Base-by-base conservation (phyloP, 2,797 vertebrate genomes). In the Selene dorsalis region DNA sequence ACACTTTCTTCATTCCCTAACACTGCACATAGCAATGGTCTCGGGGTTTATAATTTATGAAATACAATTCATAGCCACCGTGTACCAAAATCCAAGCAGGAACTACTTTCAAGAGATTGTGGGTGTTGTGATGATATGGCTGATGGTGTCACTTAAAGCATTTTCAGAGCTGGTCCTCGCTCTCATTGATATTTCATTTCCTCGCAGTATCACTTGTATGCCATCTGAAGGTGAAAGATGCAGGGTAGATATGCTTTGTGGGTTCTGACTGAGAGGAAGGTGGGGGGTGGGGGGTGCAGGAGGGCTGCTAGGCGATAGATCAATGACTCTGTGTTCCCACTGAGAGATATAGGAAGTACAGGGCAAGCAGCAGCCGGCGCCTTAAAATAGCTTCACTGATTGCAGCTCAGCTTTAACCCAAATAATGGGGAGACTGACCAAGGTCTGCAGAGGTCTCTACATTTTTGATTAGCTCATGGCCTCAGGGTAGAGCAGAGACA, bases 361-460 rank as follows among this genome's bases (percentile, higher is more conserved):
- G 83, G 84, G 83, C 79, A 70, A 83, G 83, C 87, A 71, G 86
- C 82, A 88, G 83, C 74, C 82, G 2, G 79, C 32, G 30, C 47
- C 87, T 86, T 82, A 87, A 92, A 93, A 92, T 90, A 93, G 91
- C 78, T 82, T 41, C 66, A 28, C 73, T 73, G 73, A 89, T 78
- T 85, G 86, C 65, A 71, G 83, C 85, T 83, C 84, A 62, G 83
- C 85, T 88, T 88, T 89, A 94, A 90, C 89, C 93, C 88, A 90
- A 92, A 94, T 91, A 93, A 93, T 87, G 80, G 84, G 76, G 80
- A 85, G 86, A 62, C 73, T 80, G 82, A 83, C 87, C 88, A 69
- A 89, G 83, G 89, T 84, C 89, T 88, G 72, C 50, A 55, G 80
- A 90, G 87, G 91, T 89, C 86, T 78, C 39, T 76, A 79, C 77